Base-by-base conservation (phyloP, 1,140 invertebrate species). In the Rhyacophila brunnea region DNA sequence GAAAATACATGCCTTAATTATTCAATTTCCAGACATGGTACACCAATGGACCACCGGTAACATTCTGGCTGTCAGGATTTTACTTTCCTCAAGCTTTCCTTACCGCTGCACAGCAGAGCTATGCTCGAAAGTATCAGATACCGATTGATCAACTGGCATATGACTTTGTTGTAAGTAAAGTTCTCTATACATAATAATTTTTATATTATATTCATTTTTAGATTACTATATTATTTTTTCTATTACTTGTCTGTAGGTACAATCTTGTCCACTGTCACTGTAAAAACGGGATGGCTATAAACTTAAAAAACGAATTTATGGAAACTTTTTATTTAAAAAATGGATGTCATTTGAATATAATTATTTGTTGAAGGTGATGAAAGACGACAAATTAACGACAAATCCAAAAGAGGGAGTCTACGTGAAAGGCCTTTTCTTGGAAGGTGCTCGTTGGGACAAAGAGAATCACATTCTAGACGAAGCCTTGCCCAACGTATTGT, bases 11-110 rank as follows among this genome's bases (percentile, higher is more conserved):
- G n/a, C n/a, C n/a, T n/a, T n/a, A n/a, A n/a, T n/a, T n/a, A n/a
- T n/a, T n/a, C n/a, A n/a, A n/a, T n/a, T n/a, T 65, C 18, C 68
- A 93, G 85, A 80, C 85, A 66, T 97, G 95, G 95, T 91, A 87
- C 64, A 83, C 89, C 11, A 67, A 88, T 59, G 93, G 93, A 6
- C 85, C 90, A 13, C 93, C 95, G 0, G 58, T 76, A 2, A 85
- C 88, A 7, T 96, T 90, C 74, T 98, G 95, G 95, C 75, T 98
- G 28, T 93, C 94, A 0, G 95, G 93, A 14, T 96, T 98, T 74
- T 98, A 89, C 72, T 97, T 96, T 71, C 95, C 95, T 0, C 94
- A 97, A 79, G 93, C 94, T 5, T 98, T 98, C 76, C 79, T 98
- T 10, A 98, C 95, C 5, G 95, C 93, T 18, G 91, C 88, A 13